phyloP scores from a whole-genome alignment of 2,113 vertebrate species.

The Dryoscopus gambensis region DNA sequence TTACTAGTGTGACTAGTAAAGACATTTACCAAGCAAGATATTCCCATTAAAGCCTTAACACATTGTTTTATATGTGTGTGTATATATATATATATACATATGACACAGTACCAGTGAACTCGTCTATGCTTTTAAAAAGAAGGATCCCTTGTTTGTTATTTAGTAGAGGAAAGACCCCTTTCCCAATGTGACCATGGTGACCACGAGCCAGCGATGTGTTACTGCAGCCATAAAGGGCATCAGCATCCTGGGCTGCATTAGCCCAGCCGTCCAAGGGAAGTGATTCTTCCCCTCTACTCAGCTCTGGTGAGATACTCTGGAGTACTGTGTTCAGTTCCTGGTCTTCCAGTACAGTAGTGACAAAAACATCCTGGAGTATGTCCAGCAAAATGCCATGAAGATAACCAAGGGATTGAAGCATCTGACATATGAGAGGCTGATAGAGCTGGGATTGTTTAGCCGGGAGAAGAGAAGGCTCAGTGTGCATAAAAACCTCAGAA shows the following conservation, averaged over 20 bases:
- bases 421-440: neutral
- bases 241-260: neutral
- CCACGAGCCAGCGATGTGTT: neutral
- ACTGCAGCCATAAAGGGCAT: neutral
- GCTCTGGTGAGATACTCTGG: neutral
- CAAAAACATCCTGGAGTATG: neutral
- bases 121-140: neutral
- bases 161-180: neutral
- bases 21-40: neutral
- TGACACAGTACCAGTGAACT: neutral
- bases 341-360: neutral
- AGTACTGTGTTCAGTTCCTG: neutral
- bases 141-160: neutral
- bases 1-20: neutral
- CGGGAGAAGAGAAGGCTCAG: accelerated
- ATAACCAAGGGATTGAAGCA: neutral
- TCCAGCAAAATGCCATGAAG: neutral
- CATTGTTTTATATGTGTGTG: neutral
- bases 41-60: neutral
- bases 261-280: neutral
- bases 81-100: no score
- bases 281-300: neutral
- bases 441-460: neutral
- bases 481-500: neutral
- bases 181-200: neutral